Percentiles rank a stretch among this genome's conserved stretches.
Evolutionary conservation across 2,797 vertebrate genomes (phyloP).

Genomic region (Nyctibius grandis): DNA sequence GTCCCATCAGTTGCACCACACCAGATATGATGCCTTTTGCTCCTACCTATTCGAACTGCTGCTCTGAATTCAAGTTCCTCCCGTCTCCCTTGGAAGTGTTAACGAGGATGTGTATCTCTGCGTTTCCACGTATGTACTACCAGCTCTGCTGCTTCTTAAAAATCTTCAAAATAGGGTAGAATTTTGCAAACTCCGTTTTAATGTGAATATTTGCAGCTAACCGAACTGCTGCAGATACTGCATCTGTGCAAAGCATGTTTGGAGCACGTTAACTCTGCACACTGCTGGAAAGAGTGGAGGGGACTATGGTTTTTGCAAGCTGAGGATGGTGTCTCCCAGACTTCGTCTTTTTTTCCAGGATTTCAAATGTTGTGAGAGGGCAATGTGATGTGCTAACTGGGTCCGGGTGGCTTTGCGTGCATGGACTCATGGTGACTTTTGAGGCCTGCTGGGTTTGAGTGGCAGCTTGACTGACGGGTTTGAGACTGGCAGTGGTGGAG

Average conservation of each 20-base stretch:
- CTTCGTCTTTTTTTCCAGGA: not conserved
- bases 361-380: not conserved
- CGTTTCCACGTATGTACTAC: rapidly evolving
- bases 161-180: not conserved
- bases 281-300: not conserved
- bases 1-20: not conserved
- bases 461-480: not conserved
- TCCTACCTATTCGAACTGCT: not conserved
- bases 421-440: rapidly evolving
- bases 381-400: rapidly evolving
- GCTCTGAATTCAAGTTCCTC: not conserved
- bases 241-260: not conserved
- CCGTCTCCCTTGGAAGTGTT: not conserved
- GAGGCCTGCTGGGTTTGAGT: not conserved
- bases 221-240: not conserved
- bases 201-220: not conserved
- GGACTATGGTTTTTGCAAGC: not conserved
- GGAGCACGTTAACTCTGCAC: not conserved
- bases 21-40: not conserved
- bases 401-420: rapidly evolving
- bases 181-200: not conserved
- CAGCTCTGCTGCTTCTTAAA: not conserved
- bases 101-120: not conserved
- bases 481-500: not conserved
- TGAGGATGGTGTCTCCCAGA: not conserved